Percentiles rank a stretch among this genome's conserved stretches.
These are phyloP conservation scores for Vanacampus margaritifer DNA, from an alignment of 2,113 vertebrate species.

Conservation along the genomic window DNA sequence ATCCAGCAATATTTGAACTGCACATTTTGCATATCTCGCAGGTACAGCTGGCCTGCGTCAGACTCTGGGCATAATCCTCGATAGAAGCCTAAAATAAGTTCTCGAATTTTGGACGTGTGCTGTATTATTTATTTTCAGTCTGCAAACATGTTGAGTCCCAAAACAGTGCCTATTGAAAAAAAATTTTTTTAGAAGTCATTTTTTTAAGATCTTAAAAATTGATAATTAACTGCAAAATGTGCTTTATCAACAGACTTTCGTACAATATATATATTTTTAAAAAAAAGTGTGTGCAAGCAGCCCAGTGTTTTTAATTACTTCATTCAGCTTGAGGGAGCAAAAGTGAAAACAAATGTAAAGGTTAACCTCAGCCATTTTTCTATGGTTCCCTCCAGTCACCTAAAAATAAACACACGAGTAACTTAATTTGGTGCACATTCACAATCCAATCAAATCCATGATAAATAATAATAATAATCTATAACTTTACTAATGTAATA, in stretches of 20 bases:
- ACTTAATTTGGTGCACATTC: neutral
- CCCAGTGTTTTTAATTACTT: too few relatives aligned
- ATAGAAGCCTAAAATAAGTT: neutral
- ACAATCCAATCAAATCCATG: neutral
- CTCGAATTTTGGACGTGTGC: neutral
- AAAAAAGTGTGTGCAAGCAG: too few relatives aligned
- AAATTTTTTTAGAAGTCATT: too few relatives aligned
- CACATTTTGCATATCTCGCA: constrained; percentile 19
- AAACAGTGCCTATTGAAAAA: neutral
- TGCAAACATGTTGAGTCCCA: neutral
- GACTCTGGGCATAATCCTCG: neutral
- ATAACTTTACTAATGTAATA: neutral
- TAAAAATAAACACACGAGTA: neutral
- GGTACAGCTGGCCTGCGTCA: neutral
- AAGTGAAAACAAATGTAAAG: neutral
- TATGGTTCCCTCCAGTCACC: neutral
- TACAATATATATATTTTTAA: too few relatives aligned
- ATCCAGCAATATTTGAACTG: constrained; percentile 22
- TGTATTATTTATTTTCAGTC: neutral
- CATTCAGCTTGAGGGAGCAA: neutral
- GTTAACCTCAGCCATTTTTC: neutral
- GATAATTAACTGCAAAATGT: neutral
- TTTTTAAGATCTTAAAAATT: neutral
- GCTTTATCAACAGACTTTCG: neutral
- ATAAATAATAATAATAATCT: neutral